Percentiles rank a stretch among this genome's conserved stretches.
Conservation (phyloP, 2,113 vertebrate genomes). For the Mobula birostris region DNA sequence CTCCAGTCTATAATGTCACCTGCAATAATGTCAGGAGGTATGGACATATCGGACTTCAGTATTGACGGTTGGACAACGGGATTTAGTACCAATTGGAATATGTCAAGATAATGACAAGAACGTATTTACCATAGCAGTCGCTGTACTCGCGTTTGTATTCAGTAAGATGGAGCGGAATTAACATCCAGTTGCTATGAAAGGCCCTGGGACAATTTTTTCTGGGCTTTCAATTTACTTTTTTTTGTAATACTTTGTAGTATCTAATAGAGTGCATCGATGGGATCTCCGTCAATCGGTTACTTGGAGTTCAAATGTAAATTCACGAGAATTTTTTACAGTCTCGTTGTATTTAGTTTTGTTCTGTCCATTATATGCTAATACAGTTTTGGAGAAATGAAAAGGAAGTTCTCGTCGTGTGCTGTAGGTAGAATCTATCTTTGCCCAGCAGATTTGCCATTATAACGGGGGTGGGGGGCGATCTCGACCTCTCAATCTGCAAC, state of each 20-base stretch:
- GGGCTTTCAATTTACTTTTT: not conserved
- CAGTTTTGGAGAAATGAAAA: not conserved
- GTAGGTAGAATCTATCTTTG: not conserved
- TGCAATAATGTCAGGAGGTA: slow-evolving; percentile 1
- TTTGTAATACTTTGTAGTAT: not conserved
- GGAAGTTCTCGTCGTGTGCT: not conserved
- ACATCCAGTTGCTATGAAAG: not conserved
- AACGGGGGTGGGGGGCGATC: too few relatives aligned
- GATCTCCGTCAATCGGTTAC: not conserved
- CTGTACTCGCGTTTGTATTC: not conserved
- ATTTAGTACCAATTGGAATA: slow-evolving; percentile 21
- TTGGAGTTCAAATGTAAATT: not conserved
- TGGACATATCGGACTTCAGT: slow-evolving; percentile 30
- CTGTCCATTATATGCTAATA: not conserved
- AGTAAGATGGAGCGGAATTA: not conserved
- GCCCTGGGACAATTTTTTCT: not conserved
- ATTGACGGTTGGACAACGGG: not conserved
- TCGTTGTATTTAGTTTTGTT: not conserved
- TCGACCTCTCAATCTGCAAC: not conserved
- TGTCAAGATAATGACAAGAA: slow-evolving; percentile 19
- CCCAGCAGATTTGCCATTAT: not conserved
- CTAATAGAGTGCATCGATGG: not conserved
- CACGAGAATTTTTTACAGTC: not conserved
- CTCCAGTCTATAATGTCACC: not conserved
- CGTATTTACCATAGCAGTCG: not conserved